Conservation (phyloP, 23 tunicate genomes). For the Oikopleura vanhoeffeni region DNA sequence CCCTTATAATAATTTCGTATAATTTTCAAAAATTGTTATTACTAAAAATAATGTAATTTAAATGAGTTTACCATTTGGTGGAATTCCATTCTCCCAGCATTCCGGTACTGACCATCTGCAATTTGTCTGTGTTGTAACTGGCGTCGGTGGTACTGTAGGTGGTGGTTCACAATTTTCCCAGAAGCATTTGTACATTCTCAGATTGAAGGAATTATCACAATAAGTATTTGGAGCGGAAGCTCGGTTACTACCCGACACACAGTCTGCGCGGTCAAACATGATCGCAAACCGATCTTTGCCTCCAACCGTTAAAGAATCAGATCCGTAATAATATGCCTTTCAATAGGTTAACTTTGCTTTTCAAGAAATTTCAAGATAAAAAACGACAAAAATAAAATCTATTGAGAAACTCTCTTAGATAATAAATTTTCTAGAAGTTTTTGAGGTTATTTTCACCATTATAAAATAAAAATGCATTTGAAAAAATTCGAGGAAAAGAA, state of each 20-base stretch:
- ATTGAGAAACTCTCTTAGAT: too few relatives aligned
- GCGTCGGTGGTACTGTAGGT: neutral
- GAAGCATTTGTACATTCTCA: constrained; percentile 14
- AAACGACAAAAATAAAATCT: too few relatives aligned
- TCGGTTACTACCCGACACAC: neutral
- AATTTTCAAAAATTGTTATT: too few relatives aligned
- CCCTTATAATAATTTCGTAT: too few relatives aligned
- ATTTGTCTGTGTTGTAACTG: neutral
- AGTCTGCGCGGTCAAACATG: neutral
- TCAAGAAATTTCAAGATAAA: too few relatives aligned
- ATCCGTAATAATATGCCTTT: neutral
- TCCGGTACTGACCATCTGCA: constrained; percentile 6
- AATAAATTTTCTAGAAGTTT: too few relatives aligned
- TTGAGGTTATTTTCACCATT: too few relatives aligned
- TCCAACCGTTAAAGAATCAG: neutral
- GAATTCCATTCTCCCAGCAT: constrained; percentile 6
- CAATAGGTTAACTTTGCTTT: too few relatives aligned
- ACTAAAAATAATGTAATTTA: too few relatives aligned
- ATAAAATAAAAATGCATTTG: too few relatives aligned
- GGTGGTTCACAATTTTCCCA: constrained; percentile 13
- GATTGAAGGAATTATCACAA: neutral
- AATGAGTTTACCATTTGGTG: neutral
- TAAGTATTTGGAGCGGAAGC: neutral
- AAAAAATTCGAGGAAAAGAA: too few relatives aligned
- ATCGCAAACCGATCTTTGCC: neutral